Percentiles rank a stretch among this genome's conserved stretches.
These are phyloP conservation scores for Caenorhabditis becei DNA, from an alignment of 2,888 invertebrate genomes.

Conservation along the genomic window DNA sequence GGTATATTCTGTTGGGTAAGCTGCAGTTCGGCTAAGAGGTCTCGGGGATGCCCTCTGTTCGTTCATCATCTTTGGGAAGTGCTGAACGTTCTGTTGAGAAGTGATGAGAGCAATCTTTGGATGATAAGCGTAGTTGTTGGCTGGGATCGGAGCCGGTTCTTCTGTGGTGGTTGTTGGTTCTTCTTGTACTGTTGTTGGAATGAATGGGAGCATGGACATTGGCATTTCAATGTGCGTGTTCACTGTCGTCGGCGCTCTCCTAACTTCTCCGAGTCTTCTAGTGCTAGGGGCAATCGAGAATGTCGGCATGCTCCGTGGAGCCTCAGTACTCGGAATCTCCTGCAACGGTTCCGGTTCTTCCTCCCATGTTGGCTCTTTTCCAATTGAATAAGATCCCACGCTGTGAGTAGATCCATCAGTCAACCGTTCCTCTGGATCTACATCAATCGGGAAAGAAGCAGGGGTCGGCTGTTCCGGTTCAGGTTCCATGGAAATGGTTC, in stretches of 20 bases:
- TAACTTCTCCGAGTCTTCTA: constrained; percentile 36
- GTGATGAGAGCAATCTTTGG: constrained; percentile 56
- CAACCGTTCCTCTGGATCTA: background rate
- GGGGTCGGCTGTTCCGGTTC: constrained; percentile 19
- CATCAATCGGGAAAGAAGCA: constrained; percentile 41
- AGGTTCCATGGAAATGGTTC: constrained; percentile 4
- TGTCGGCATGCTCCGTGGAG: constrained; percentile 32
- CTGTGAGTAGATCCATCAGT: constrained; percentile 49
- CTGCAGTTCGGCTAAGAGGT: constrained; percentile 29
- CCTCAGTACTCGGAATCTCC: constrained; percentile 8
- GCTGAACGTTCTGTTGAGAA: constrained; percentile 55
- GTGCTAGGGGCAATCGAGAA: constrained; percentile 55
- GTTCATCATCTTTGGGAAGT: constrained; percentile 60
- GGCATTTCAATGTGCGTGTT: constrained; percentile 57
- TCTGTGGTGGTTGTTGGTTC: constrained; percentile 14
- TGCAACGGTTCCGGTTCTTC: constrained; percentile 45
- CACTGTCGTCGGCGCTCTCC: constrained; percentile 36
- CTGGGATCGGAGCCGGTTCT: constrained; percentile 1
- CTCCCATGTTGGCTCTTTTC: constrained; percentile 49
- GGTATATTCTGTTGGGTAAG: constrained; percentile 17
- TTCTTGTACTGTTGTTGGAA: constrained; percentile 25
- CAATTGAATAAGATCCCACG: constrained; percentile 59
- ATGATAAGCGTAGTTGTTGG: constrained; percentile 2
- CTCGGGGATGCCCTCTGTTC: constrained; percentile 40
- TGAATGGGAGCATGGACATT: constrained; percentile 54